A percentile compares a stretch with the other conserved stretches of the same genome.
phyloP scores from a whole-genome alignment of 2,113 vertebrate species.

The Thamnophis sirtalis region DNA sequence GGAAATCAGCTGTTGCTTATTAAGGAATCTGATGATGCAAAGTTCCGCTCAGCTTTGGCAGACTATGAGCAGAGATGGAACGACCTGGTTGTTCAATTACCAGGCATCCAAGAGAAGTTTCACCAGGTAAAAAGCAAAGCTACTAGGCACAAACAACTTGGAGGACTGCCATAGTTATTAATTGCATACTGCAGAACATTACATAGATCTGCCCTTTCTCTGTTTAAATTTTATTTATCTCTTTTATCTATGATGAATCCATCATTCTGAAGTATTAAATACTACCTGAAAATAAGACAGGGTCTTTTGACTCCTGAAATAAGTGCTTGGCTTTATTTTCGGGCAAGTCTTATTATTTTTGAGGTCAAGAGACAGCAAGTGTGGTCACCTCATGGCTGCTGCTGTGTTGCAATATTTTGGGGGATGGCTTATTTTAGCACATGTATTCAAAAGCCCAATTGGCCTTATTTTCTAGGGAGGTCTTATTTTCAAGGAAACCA shows the following conservation, averaged over 20 bases:
- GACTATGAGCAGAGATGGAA: constrained; percentile 82
- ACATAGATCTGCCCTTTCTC: constrained; percentile 19
- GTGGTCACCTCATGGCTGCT: too few species aligned
- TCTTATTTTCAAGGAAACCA: background rate
- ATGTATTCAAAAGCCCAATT: too few species aligned
- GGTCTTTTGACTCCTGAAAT: too few species aligned
- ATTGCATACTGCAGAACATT: constrained; percentile 32
- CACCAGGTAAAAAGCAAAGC: constrained; percentile 74
- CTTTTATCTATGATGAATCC: constrained; percentile 42
- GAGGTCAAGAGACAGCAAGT: too few species aligned
- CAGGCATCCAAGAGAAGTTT: constrained; percentile 75
- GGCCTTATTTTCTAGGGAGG: too few species aligned
- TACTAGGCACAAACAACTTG: constrained; percentile 27
- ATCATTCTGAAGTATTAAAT: constrained; percentile 53
- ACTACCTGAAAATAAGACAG: background rate
- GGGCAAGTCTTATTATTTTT: too few species aligned
- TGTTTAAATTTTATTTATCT: constrained; percentile 38
- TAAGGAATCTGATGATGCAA: constrained; percentile 69
- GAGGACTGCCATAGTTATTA: constrained; percentile 40
- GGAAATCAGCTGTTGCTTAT: constrained; percentile 79
- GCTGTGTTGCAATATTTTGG: too few species aligned
- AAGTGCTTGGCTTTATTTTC: too few species aligned
- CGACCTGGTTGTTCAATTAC: constrained; percentile 68
- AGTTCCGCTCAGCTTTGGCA: constrained; percentile 67
- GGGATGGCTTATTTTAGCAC: too few species aligned